phyloP scores from a whole-genome alignment of 2,113 vertebrate species.

The Cephalopterus ornatus region DNA sequence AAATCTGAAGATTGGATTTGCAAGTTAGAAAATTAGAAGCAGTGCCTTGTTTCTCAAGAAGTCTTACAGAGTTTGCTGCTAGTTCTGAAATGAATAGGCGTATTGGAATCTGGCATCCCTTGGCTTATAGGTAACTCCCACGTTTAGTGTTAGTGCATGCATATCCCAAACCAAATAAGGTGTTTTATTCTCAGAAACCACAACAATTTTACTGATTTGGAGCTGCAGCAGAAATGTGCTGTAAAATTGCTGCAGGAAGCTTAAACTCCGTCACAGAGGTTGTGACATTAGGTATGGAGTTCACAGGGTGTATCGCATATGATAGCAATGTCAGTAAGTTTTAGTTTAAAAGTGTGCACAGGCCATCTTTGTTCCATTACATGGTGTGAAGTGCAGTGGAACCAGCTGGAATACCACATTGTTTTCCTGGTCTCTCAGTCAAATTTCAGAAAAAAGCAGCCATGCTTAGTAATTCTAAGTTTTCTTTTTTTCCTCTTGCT shows the following conservation, averaged over 20 bases:
- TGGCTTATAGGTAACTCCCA: neutral
- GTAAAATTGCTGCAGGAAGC: neutral
- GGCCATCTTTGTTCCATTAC: neutral
- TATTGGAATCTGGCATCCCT: neutral
- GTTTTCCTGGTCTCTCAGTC: neutral
- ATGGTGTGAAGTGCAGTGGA: accelerated
- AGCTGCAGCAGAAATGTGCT: neutral
- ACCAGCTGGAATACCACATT: neutral
- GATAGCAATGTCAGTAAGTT: neutral
- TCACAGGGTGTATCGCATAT: neutral
- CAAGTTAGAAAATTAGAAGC: neutral
- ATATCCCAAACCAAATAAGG: neutral
- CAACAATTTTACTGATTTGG: neutral
- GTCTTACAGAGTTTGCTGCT: neutral
- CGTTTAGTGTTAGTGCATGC: neutral
- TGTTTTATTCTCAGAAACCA: neutral
- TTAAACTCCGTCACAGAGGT: neutral
- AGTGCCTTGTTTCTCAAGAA: conserved; percentile 7
- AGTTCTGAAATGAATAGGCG: conserved; percentile 9
- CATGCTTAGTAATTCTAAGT: neutral
- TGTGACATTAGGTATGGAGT: neutral
- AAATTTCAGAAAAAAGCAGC: neutral
- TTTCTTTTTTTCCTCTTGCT: neutral
- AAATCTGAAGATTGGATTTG: conserved; percentile 13
- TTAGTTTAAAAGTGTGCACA: neutral